Base-by-base conservation (phyloP, 2,888 invertebrate species). In the Biston stratarius region DNA sequence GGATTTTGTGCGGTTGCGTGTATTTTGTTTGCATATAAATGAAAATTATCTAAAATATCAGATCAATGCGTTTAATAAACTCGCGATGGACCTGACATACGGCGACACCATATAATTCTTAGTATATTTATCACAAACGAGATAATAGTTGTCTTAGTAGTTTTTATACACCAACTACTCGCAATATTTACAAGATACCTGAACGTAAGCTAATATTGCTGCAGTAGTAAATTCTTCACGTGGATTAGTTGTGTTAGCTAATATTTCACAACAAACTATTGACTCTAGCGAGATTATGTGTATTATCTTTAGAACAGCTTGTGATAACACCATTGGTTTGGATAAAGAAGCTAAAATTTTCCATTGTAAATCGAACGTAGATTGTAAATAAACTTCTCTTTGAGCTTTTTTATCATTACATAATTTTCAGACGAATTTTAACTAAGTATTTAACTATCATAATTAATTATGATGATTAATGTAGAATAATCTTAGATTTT, bases 321-420 rank as follows among this genome's bases (percentile, higher is more conserved):
- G 70, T 66, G 83, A 88, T 86, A 86, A 83, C 80, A 76, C 53
- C 70, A 74, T 77, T 77, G 70, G 74, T 78, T 64, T 73, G 77
- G 82, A 81, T 83, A 79, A 83, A 80, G 77, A 76, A 73, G 76
- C 80, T 79, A 83, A 88, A 86, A 81, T 82, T 87, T n/a, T 86
- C 85, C 87, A 83, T 79, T 82, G 80, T 83, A 84, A 86, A 86
- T 85, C 80, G 80, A 67, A 74, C 69, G 68, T 52, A 44, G 72
- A 74, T 72, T 70, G 67, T 48, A 55, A 62, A 58, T 53, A 65
- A 62, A 60, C 67, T 52, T 61, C 56, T 64, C 60, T 63, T 60
- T 64, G 52, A 38, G 44, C 38, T 36, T 3, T 24, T 15, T 40
- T 47, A 52, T 45, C n/a, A n/a, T n/a, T n/a, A n/a, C n/a, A n/a